Evolutionary conservation across 1,140 invertebrate genomes (phyloP).

Genomic region (Caerostris darwini): DNA sequence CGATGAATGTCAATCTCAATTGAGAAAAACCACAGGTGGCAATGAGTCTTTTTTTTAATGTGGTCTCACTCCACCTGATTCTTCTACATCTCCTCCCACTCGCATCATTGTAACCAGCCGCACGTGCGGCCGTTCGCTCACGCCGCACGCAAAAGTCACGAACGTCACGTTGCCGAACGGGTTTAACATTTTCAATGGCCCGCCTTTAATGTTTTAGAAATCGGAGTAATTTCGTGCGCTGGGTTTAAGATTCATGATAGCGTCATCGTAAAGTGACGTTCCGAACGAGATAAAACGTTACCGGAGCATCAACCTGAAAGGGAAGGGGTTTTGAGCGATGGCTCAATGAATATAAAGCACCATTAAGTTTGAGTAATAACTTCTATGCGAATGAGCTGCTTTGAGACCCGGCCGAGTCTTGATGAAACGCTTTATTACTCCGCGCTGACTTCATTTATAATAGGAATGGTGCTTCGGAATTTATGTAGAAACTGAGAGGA

Average conservation of each 20-base stretch:
- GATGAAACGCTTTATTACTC: neutral
- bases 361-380: neutral
- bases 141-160: neutral
- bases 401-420: neutral
- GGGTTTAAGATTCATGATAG: neutral
- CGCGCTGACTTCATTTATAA: neutral
- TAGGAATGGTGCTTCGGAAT: no score
- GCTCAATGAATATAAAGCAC: neutral
- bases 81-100: neutral
- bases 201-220: neutral
- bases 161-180: constrained; percentile 3
- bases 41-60: neutral
- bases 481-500: no score
- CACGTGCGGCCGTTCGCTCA: neutral
- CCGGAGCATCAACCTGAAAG: neutral
- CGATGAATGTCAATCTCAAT: neutral
- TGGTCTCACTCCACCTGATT: neutral
- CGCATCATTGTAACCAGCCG: constrained; percentile 3
- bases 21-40: constrained; percentile 24
- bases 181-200: neutral
- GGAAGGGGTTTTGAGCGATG: neutral
- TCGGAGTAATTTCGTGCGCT: neutral
- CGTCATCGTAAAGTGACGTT: neutral
- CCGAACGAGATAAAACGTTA: neutral
- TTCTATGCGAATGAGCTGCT: neutral